Conservation (phyloP, 1,140 invertebrate genomes). For the Cherax destructor region DNA sequence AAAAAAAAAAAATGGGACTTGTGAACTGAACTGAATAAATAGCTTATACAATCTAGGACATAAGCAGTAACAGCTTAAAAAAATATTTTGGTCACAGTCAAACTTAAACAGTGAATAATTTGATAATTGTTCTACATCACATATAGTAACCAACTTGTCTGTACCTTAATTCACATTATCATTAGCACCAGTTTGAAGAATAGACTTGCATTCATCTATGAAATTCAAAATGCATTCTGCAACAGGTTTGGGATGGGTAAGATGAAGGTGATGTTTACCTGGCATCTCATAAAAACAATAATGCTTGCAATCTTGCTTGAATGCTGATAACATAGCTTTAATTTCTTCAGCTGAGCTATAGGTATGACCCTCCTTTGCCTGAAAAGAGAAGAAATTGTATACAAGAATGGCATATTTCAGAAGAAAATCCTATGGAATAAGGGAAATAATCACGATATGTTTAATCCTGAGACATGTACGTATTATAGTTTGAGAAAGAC, state of each 20-base stretch:
- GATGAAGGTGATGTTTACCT: slow-evolving; percentile 89
- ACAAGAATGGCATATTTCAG: no score
- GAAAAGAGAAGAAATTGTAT: background rate
- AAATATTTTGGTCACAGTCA: background rate
- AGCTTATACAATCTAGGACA: no score
- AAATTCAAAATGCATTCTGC: slow-evolving; percentile 72
- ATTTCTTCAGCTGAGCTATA: slow-evolving; percentile 50
- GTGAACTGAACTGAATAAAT: no score
- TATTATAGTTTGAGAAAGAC: no score
- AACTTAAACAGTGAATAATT: background rate
- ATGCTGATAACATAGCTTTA: slow-evolving; percentile 46
- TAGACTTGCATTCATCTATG: background rate
- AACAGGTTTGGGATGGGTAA: slow-evolving; percentile 85
- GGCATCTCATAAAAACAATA: slow-evolving; percentile 81
- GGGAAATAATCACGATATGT: no score
- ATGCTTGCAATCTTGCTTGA: slow-evolving; percentile 41
- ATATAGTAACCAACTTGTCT: background rate
- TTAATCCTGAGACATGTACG: no score
- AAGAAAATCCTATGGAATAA: no score
- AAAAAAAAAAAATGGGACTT: no score
- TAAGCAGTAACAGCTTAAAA: no score
- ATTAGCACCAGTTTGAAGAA: background rate
- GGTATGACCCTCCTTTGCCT: slow-evolving; percentile 64
- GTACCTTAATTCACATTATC: background rate
- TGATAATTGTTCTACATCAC: no score